Base-by-base conservation (phyloP, 1,140 invertebrate species). In the Drosophila pallidifrons region DNA sequence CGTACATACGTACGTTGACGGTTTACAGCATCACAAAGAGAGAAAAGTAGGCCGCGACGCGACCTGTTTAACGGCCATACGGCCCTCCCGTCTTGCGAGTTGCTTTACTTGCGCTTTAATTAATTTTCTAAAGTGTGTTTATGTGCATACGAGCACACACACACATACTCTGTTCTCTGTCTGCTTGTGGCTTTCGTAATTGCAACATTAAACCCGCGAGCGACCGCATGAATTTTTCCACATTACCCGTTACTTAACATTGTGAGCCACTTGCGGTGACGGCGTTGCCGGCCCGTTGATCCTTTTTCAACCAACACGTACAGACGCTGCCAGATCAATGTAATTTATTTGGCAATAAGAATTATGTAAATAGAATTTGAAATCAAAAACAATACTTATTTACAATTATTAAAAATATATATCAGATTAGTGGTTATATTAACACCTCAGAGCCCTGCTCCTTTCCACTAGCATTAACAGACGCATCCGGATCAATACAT, bases 81-180 rank as follows among this genome's bases (percentile, higher is more conserved):
- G 41, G 51, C 65, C 72, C 64, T 51, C 55, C 64, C 46, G 28
- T 55, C 46, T 51, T 57, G 60, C 6, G 59, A 58, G 46, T 46
- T 32, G 59, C 25, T 65, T 78, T 73, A 70, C 72, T 82, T 77
- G 65, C 72, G 82, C 73, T 82, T 87, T 88, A 82, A 87, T 82
- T 79, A 79, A 80, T 85, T 79, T 83, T 85, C 63, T 85, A 74
- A 85, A 82, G 67, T 83, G 73, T 79, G 71, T 72, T 77, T 71
- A 75, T 64, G 60, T 55, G 51, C 51, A 59, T 43, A 51, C 16
- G 38, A 41, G 4, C 8, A 38, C 35, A 38, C 35, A 35, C 7
- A 38, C 35, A 38, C 35, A 38, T 8, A 10, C 8, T 3, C 8
- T 61, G 30, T 78, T 77, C 46, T 77, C 45, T 63, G 55, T 63